Conservation (phyloP, 2,888 invertebrate genomes). For the Melikaiella ostensackeni region DNA sequence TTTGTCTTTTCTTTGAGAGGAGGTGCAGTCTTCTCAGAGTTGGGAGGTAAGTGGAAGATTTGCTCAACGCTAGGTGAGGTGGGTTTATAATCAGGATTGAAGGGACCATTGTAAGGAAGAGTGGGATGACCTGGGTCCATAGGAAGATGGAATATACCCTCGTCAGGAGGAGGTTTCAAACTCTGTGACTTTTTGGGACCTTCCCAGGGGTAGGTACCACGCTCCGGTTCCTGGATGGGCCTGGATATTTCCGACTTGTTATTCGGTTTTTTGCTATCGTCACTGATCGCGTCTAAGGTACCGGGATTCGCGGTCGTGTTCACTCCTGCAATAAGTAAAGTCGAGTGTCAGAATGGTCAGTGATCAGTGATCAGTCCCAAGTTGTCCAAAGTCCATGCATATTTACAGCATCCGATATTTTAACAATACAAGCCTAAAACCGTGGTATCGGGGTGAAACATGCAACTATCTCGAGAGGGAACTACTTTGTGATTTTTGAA, state of each 20-base stretch:
- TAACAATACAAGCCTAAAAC: constrained; percentile 57
- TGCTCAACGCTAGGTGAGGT: constrained; percentile 68
- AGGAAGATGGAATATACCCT: constrained; percentile 67
- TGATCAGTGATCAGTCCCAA: constrained; percentile 45
- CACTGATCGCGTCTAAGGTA: constrained; percentile 63
- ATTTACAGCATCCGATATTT: constrained; percentile 63
- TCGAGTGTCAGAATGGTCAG: constrained; percentile 63
- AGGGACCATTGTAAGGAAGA: constrained; percentile 76
- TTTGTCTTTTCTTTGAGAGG: constrained; percentile 66
- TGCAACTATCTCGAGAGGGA: constrained; percentile 54
- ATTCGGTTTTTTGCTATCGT: constrained; percentile 61
- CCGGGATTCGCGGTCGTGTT: constrained; percentile 70
- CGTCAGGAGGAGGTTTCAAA: constrained; percentile 45
- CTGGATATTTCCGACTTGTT: constrained; percentile 62
- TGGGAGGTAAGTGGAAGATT: constrained; percentile 66
- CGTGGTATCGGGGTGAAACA: constrained; percentile 54
- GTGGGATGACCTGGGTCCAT: constrained; percentile 74
- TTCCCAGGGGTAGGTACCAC: constrained; percentile 54
- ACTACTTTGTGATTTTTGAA: constrained; percentile 26
- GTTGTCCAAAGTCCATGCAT: constrained; percentile 63
- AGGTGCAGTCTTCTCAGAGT: constrained; percentile 60
- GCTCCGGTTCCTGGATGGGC: constrained; percentile 59
- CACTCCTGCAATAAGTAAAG: constrained; percentile 74
- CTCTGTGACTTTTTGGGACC: constrained; percentile 49
- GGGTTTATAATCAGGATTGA: constrained; percentile 75